phyloP scores from a whole-genome alignment of 2,113 vertebrate species.

The Erinaceus europaeus region DNA sequence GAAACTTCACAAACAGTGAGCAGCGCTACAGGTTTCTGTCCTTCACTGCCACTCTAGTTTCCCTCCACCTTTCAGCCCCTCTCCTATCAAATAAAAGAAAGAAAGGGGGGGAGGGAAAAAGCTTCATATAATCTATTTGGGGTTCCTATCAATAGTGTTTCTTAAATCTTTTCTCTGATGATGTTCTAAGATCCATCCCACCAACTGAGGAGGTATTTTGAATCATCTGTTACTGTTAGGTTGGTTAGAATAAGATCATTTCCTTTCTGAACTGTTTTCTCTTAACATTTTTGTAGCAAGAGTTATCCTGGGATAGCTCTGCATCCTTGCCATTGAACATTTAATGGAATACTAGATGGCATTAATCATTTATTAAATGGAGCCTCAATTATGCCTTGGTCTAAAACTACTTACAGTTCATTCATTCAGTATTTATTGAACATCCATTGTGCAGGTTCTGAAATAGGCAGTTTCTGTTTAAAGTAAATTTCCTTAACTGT shows the following conservation, averaged over 20 bases:
- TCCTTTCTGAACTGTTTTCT: background rate
- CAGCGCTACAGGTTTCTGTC: too few relatives aligned
- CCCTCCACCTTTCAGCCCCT: too few relatives aligned
- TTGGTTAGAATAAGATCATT: background rate
- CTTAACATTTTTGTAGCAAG: background rate
- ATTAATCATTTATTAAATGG: background rate
- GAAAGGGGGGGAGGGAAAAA: background rate
- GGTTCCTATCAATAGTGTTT: background rate
- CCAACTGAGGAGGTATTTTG: background rate
- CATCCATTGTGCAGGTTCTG: background rate
- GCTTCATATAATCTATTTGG: background rate
- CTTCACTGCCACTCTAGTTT: too few relatives aligned
- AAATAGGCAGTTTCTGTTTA: conserved; percentile 10
- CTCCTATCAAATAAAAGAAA: too few relatives aligned
- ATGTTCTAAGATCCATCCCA: background rate
- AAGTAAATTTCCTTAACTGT: background rate
- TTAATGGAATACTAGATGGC: background rate
- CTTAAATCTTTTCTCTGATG: background rate
- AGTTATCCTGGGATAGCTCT: background rate
- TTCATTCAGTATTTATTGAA: background rate
- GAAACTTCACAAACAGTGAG: too few relatives aligned
- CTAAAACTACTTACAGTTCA: background rate
- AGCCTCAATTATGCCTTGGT: background rate
- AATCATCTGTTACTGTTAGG: background rate
- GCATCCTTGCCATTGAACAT: background rate